Evolutionary conservation across 1,140 invertebrate species (phyloP), one percentile per base, ranked within the genome.

Genomic region (Pseudomyrmex gracilis): DNA sequence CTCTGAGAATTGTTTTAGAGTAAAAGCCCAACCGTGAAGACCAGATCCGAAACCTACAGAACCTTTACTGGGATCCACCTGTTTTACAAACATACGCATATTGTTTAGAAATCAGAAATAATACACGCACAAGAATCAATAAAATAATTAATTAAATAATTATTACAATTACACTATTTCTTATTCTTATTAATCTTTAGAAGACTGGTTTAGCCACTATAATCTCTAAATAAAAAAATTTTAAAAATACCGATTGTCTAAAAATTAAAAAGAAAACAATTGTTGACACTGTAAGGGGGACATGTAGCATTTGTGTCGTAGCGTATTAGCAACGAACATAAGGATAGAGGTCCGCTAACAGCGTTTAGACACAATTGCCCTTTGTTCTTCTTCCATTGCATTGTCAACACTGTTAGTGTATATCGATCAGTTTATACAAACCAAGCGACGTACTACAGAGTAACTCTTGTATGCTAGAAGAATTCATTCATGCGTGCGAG

Each of bases 1-100:
- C 94, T 99, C 98, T 76, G 99, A 96, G 95, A 99, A 99, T 95
- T 99, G 99, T 95, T 99, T 99, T 57, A 99, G 95, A 70, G 99
- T 99, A 94, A 99, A 99, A 73, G 99, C 99, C 99, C 99, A 99
- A 73, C 99, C 99, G 94, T 99, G 99, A 70, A 99, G 97, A 92
- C 98, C 99, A 53, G 99, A 99, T 85, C 99, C 99, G 94, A 99
- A 99, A 93, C 99, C 99, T 86, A 99, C 99, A 85, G 98, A 99
- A 92, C 99, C 99, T 95, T 98, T 98, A 95, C 98, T 98, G 73
- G 99, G 99, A 94, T 99, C 98, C 89, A 99, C 96, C 96, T 96
- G 82, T 63, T 70, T 76, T 60, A 66, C 47, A 70, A 57, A 55
- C 15, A 78, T 0, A 45, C n/a, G 74, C 0, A 58, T 13, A 15